Conservation (phyloP, 2,113 vertebrate species). For the Neolamprologus hecqui region DNA sequence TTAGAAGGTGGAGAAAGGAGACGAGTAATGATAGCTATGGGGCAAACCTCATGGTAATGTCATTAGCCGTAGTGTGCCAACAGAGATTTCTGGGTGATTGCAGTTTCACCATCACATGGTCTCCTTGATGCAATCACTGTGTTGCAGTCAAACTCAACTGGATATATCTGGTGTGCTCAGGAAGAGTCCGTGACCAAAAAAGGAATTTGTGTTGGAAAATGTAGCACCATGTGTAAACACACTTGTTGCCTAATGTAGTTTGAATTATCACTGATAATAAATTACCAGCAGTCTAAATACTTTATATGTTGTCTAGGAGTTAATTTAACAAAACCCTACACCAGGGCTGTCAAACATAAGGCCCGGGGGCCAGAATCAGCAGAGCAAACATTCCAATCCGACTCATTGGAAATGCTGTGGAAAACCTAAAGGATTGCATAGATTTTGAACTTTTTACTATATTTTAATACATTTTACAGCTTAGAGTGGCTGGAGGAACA, state of each 20-base stretch:
- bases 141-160: background rate
- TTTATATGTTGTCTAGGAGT: background rate
- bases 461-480: background rate
- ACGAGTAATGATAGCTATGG: background rate
- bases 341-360: background rate
- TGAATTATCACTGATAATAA: background rate
- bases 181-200: background rate
- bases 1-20: background rate
- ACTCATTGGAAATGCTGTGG: background rate
- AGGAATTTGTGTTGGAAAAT: background rate
- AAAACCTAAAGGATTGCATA: background rate
- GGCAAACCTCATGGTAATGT: background rate
- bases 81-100: background rate
- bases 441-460: background rate
- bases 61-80: background rate
- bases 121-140: background rate
- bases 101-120: background rate
- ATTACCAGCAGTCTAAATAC: background rate
- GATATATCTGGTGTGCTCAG: background rate
- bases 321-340: accelerated
- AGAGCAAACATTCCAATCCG: background rate
- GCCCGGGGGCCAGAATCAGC: background rate
- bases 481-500: accelerated
- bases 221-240: background rate
- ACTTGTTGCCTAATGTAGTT: background rate